Base-by-base conservation (phyloP, 2,888 invertebrate species). In the Lasioglossum figueresi region DNA sequence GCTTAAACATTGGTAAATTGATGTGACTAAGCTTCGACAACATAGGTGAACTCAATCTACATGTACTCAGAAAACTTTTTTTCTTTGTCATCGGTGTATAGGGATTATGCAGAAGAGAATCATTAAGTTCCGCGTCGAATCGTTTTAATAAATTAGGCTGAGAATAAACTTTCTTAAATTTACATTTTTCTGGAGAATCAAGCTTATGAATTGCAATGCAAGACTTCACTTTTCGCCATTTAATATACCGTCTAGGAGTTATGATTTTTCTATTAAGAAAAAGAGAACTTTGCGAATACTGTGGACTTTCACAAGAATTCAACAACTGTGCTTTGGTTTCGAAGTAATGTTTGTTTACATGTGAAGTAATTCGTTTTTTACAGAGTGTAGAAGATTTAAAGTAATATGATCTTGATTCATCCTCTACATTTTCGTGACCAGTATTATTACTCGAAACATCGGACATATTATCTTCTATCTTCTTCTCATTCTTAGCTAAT, bases 181-280 rank as follows among this genome's bases (percentile, higher is more conserved):
- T 91, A 31, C 76, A 79, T 59, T 81, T 86, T 43, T 92, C 89
- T 23, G 90, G 40, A 14, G 89, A 89, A 31, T 76, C 68, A 31
- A 88, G 78, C 83, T 88, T 91, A 8, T 90, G 89, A 45, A 93
- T 89, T 5, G 89, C 82, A 37, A 88, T 86, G 52, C 91, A 94
- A 1, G 94, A 94, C 52, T 91, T 92, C 19, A 91, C 91, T 87
- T 89, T 93, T 74, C 88, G 91, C 92, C 93, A 94, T 16, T 91
- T 92, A 23, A 92, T 82, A 66, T 92, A 92, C 14, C 93, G 91
- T 48, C 87, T 88, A 3, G 93, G 90, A 45, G 87, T 86, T 43
- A 79, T 45, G 10, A 88, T 78, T 76, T 91, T 92, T 77, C 89
- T 93, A 37, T 48, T 86, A 16, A 82, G 52, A 52, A 85, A 78